These are phyloP conservation scores for Gouania willdenowi DNA, from an alignment of 2,797 vertebrate genomes.

Conservation along the genomic window DNA sequence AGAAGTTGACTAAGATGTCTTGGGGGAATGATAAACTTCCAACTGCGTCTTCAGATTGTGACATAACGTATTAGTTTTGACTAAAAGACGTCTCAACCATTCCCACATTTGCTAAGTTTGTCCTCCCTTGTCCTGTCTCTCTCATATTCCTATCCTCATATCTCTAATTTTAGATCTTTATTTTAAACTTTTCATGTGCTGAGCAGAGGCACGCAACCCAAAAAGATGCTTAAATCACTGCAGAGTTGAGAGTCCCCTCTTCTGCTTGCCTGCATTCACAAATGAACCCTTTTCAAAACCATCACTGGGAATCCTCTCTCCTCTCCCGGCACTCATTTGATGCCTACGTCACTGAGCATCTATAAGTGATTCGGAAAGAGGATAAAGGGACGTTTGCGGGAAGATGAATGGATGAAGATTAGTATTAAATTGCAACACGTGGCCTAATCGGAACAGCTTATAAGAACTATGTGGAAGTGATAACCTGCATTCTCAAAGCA, in stretches of 20 bases:
- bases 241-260: conserved; percentile 19
- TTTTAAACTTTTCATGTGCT: conserved; percentile 35
- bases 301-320: conserved; percentile 58
- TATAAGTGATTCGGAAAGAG: conserved; percentile 44
- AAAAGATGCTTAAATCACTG: conserved; percentile 40
- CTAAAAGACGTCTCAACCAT: conserved; percentile 20
- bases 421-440: conserved; percentile 69
- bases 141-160: conserved; percentile 18
- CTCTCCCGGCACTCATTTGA: conserved; percentile 31
- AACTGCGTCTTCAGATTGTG: conserved; percentile 30
- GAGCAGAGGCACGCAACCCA: conserved; percentile 23
- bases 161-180: too few species aligned
- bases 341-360: conserved; percentile 27
- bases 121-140: conserved; percentile 29
- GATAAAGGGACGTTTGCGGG: conserved; percentile 39
- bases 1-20: too few species aligned
- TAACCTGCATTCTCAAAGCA: conserved; percentile 66
- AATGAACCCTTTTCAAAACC: conserved; percentile 31
- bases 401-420: conserved; percentile 74
- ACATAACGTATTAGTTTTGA: conserved; percentile 14
- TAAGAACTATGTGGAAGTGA: conserved; percentile 64
- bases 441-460: conserved; percentile 70
- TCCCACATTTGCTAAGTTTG: conserved; percentile 42
- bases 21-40: too few species aligned
- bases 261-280: conserved; percentile 3